Evolutionary conservation across 2,113 vertebrate genomes (phyloP), one percentile per base, ranked within the genome.

Genomic region (Gambusia affinis): DNA sequence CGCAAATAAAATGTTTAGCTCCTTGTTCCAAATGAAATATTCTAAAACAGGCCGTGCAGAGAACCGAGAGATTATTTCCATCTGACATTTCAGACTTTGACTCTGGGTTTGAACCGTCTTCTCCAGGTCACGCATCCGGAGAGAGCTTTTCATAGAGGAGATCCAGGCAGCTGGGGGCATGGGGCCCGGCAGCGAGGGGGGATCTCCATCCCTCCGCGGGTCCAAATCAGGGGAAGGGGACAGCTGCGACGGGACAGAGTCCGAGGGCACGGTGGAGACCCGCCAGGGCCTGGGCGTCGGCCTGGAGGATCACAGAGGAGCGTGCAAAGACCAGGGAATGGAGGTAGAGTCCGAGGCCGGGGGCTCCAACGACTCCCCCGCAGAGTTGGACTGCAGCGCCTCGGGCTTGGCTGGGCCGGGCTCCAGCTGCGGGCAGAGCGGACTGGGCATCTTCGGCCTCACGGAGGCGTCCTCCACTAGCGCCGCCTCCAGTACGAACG

Each of bases 121-220:
- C 93, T 60, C 37, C 74, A 99, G 98, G 94, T 99, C 98, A 91
- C 97, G 98, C 82, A 99, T 99, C 87, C 96, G 98, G 72, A 95
- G 98, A 77, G 98, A 99, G 89, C 96, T 99, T 75, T 99, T 99
- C 90, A 97, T 99, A 19, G 98, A 99, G 88, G 98, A 99, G 92
- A 98, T 99, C 88, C 97, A 99, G 93, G 97, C 97, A 73, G 96
- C 97, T 73, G 95, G 95, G 1, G 95, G 96, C 90, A 86, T 96
- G 85, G 87, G 89, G 61, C 90, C 91, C 24, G 90, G 92, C 75
- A 92, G 95, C 5, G 95, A 96, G 54, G 96, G 96, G 19, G 97
- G 97, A 80, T 96, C 97, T 39, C 97, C 97, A 35, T 93, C 28
- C 94, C 96, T 5, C 91, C 94, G 73, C 72, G 96, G 67, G 94